Conservation (phyloP, 2,113 vertebrate genomes). For the Halichoeres trimaculatus region DNA sequence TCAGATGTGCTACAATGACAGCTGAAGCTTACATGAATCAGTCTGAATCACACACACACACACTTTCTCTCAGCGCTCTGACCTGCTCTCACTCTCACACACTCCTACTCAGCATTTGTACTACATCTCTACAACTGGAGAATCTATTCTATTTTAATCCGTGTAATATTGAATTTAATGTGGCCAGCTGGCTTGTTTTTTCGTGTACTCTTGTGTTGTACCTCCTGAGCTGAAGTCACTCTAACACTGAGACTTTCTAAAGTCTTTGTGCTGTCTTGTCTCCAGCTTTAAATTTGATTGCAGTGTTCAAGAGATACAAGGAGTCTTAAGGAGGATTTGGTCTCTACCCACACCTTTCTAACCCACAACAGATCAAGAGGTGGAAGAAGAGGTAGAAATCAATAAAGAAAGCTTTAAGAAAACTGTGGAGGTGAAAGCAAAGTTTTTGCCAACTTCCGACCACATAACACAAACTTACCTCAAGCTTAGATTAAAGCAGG, state of each 20-base stretch:
- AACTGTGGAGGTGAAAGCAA: conserved; percentile 1
- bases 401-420: neutral
- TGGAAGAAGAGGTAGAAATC: neutral
- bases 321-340: neutral
- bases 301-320: neutral
- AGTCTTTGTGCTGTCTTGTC: neutral
- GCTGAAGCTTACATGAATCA: neutral
- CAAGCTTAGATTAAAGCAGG: neutral
- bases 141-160: neutral
- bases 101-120: neutral
- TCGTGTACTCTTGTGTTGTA: neutral
- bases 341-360: neutral
- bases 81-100: neutral
- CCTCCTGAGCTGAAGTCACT: neutral
- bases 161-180: neutral
- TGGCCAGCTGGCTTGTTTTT: neutral
- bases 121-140: neutral
- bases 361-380: neutral
- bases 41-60: neutral
- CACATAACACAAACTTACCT: neutral
- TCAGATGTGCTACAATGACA: conserved; percentile 7
- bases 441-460: neutral
- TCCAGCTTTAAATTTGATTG: neutral
- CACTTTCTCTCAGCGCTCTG: neutral
- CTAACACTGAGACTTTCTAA: neutral